Conservation (phyloP, 2,888 invertebrate genomes). For the Calephelis perditalis region DNA sequence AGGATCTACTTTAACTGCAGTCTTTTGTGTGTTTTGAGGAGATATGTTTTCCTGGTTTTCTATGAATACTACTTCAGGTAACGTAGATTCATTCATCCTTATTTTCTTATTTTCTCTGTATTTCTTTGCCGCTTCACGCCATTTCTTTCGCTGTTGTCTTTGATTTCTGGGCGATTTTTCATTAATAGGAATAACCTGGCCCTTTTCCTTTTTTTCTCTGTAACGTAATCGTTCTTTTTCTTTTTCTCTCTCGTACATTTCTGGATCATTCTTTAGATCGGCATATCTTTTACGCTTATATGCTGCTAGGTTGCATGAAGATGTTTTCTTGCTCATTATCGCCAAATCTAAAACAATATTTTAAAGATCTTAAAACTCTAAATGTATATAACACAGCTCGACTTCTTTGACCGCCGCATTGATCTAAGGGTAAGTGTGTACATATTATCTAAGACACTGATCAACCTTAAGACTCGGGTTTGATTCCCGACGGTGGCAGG, state of each 20-base stretch:
- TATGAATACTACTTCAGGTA: background rate
- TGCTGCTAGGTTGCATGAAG: background rate
- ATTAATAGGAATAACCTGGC: conserved; percentile 9
- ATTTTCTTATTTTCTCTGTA: background rate
- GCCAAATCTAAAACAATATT: background rate
- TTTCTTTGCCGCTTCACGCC: background rate
- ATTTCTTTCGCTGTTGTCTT: background rate
- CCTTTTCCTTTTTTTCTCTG: conserved; percentile 4
- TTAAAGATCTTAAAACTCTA: background rate
- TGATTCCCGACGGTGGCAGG: no score
- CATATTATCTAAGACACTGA: no score
- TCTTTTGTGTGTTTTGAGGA: background rate
- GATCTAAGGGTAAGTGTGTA: no score
- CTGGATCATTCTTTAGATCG: conserved; percentile 11
- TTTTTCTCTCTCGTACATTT: conserved; percentile 11
- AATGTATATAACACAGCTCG: no score
- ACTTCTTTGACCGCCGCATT: no score
- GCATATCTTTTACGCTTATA: conserved; percentile 10
- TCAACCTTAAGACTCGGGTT: no score
- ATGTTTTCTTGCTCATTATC: background rate
- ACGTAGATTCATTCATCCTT: background rate
- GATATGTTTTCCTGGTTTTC: background rate
- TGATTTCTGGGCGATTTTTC: background rate
- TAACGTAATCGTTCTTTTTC: conserved; percentile 14
- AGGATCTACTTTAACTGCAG: background rate